Conservation (phyloP, 1,140 invertebrate genomes). For the Anoplophora glabripennis region DNA sequence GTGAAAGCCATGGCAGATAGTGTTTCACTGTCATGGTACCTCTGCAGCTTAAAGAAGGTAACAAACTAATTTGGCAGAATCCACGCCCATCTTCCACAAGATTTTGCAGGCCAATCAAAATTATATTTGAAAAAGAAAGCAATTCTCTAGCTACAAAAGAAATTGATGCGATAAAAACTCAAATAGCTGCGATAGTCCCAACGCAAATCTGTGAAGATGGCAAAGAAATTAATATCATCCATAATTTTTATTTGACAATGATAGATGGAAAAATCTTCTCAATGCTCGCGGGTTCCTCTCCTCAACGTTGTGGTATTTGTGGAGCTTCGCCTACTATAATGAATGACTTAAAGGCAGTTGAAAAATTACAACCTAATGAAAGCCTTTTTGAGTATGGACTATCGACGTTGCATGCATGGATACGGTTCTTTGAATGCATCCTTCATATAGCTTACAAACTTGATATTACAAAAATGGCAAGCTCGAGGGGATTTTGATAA, state of each 20-base stretch:
- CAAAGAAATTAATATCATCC: slow-evolving; percentile 17
- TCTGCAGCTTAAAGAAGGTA: too few species aligned
- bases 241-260: slow-evolving; percentile 44
- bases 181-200: slow-evolving; percentile 24
- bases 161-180: slow-evolving; percentile 20
- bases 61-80: too few species aligned
- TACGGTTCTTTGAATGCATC: slow-evolving; percentile 19
- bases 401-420: slow-evolving; percentile 20
- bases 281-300: slow-evolving; percentile 41
- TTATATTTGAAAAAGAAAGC: slow-evolving; percentile 13
- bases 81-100: slow-evolving; percentile 7
- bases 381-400: slow-evolving; percentile 16
- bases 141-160: slow-evolving; percentile 7
- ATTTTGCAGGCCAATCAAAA: slow-evolving; percentile 15
- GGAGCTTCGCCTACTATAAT: slow-evolving; percentile 42
- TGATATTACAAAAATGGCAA: slow-evolving; percentile 19
- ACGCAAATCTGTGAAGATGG: slow-evolving; percentile 4
- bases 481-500: background rate
- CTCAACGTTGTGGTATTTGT: slow-evolving; percentile 47
- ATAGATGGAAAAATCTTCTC: slow-evolving; percentile 50
- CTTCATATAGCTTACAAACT: slow-evolving; percentile 22
- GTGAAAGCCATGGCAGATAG: too few species aligned
- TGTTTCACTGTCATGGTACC: too few species aligned
- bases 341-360: slow-evolving; percentile 33
- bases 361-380: too few species aligned